A percentile compares a stretch with the other conserved stretches of the same genome.
phyloP scores from a whole-genome alignment of 2,797 vertebrate genomes.

The Clarias fuscus region DNA sequence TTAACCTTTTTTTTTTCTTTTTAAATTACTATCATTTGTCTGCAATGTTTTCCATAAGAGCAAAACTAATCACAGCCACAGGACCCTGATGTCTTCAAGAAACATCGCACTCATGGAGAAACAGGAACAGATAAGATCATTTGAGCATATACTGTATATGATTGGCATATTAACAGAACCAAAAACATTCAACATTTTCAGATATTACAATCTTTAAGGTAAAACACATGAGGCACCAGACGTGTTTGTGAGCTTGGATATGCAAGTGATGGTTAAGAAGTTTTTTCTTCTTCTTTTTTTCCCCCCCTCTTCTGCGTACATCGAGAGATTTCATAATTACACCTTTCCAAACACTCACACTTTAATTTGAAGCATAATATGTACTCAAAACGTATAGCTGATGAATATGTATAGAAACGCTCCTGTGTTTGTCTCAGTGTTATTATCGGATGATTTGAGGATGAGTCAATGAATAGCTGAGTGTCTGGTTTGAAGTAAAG shows the following conservation, averaged over 20 bases:
- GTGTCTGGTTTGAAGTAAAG: conserved; percentile 14
- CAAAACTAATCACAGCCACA: conserved; percentile 30
- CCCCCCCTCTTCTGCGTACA: not conserved
- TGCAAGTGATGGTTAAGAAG: not conserved
- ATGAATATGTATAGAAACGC: conserved; percentile 8
- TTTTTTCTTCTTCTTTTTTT: not conserved
- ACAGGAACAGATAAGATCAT: not conserved
- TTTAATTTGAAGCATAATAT: conserved; percentile 16
- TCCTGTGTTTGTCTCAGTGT: conserved; percentile 23
- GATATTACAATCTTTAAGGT: not conserved
- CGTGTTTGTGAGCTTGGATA: not conserved
- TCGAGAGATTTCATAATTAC: conserved; percentile 15
- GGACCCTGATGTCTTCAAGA: conserved; percentile 10
- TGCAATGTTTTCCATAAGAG: not conserved
- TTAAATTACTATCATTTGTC: not conserved
- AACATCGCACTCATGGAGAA: not conserved
- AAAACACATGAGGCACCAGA: not conserved
- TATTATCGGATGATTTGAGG: not conserved
- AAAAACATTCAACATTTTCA: not conserved
- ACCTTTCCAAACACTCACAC: not conserved
- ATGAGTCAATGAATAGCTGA: conserved; percentile 7
- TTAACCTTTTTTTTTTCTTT: conserved; percentile 9
- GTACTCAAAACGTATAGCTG: not conserved
- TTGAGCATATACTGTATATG: not conserved
- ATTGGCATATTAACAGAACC: not conserved